These are phyloP conservation scores for Halictus quadricinctus DNA, from an alignment of 2,888 invertebrate genomes.

Conservation along the genomic window DNA sequence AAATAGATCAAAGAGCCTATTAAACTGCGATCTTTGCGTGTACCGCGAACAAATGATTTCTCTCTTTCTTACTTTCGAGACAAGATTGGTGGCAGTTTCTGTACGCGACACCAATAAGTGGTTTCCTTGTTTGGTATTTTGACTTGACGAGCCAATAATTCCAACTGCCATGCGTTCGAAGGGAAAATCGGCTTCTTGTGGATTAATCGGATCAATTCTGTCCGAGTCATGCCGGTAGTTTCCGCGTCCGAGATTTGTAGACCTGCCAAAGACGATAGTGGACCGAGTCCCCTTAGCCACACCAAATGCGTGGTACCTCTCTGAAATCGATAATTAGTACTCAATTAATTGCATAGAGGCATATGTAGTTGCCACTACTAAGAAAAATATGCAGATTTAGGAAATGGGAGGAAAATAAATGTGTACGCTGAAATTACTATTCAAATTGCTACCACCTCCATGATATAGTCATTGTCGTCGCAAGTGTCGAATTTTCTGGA, in stretches of 20 bases:
- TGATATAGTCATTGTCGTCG: constrained; percentile 89
- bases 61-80: constrained; percentile 83
- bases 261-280: constrained; percentile 87
- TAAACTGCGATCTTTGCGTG: not conserved
- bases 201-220: constrained; percentile 86
- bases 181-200: constrained; percentile 81
- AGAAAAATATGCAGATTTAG: not conserved
- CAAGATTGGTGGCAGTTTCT: constrained; percentile 89
- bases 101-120: constrained; percentile 98
- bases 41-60: not conserved
- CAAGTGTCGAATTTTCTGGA: constrained; percentile 93
- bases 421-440: not conserved
- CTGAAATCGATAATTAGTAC: constrained; percentile 82
- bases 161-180: constrained; percentile 84
- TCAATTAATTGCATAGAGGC: not conserved
- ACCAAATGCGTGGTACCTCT: constrained; percentile 95
- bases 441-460: constrained; percentile 85
- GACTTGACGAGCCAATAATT: constrained; percentile 86
- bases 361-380: not conserved
- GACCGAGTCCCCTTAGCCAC: constrained; percentile 92
- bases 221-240: constrained; percentile 89
- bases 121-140: constrained; percentile 93
- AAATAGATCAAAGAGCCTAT: not conserved
- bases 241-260: constrained; percentile 85
- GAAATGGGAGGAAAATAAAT: fast-evolving